These are phyloP conservation scores for Chaetogeoica ovagalla DNA, from an alignment of 2,888 invertebrate species.

Conservation along the genomic window DNA sequence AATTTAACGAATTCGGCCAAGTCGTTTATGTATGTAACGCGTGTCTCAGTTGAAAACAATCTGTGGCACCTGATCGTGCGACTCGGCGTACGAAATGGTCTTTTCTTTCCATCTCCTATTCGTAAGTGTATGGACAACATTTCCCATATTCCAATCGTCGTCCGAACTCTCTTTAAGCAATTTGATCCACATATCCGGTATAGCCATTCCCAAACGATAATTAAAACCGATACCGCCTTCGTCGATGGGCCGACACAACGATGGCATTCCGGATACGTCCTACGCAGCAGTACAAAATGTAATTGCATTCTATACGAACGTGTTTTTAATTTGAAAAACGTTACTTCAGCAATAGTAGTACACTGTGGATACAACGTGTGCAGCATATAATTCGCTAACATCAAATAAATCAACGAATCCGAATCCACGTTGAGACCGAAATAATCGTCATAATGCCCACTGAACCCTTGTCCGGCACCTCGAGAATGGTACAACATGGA, in stretches of 20 bases:
- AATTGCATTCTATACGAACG: neutral
- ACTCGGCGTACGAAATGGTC: conserved; percentile 96
- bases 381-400: conserved; percentile 88
- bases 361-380: conserved; percentile 76
- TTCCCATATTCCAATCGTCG: conserved; percentile 91
- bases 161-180: conserved; percentile 79
- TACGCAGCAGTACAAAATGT: neutral
- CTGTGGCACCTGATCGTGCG: conserved; percentile 83
- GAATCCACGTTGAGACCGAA: conserved; percentile 95
- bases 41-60: neutral
- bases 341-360: conserved; percentile 93
- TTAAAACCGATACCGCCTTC: conserved; percentile 98
- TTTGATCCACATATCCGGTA: conserved; percentile 99
- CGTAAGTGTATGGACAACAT: conserved; percentile 88
- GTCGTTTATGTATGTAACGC: no score
- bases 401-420: conserved; percentile 91
- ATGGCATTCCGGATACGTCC: conserved; percentile 99
- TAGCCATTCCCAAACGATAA: conserved; percentile 95
- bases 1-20: no score
- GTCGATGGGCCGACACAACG: conserved; percentile 84
- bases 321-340: neutral
- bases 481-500: conserved; percentile 98
- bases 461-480: conserved; percentile 88
- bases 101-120: conserved; percentile 96
- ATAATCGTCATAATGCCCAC: conserved; percentile 95